Evolutionary conservation across 2,888 invertebrate species (phyloP).

Genomic region (Barypeithes pellucidus): DNA sequence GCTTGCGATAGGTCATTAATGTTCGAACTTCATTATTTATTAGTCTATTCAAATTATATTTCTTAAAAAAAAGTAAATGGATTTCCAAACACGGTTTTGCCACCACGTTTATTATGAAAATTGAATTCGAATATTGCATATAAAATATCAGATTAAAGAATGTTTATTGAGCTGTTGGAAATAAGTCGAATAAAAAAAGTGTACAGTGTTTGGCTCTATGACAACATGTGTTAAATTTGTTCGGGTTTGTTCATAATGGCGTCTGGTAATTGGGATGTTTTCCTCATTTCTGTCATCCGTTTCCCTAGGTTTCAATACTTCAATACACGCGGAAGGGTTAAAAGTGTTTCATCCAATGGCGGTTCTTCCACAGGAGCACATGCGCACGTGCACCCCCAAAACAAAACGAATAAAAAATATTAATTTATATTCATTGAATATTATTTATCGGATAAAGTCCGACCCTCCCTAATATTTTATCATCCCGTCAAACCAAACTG

Average conservation of each 20-base stretch:
- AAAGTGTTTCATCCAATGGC: conserved; percentile 48
- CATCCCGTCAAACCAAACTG: too few species aligned
- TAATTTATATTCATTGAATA: too few species aligned
- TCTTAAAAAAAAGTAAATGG: conserved; percentile 21
- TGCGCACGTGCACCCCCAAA: too few species aligned
- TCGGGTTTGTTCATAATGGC: too few species aligned
- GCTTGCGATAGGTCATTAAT: conserved; percentile 19
- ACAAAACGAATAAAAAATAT: too few species aligned
- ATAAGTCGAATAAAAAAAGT: too few species aligned
- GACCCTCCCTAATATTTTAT: too few species aligned
- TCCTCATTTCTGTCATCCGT: neutral
- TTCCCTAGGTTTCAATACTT: neutral
- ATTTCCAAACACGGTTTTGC: conserved; percentile 20
- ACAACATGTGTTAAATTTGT: too few species aligned
- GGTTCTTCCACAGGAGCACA: too few species aligned
- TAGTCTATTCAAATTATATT: conserved; percentile 22
- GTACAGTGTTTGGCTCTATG: too few species aligned
- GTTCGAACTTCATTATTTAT: conserved; percentile 44
- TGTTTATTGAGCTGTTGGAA: neutral
- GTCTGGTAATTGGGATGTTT: too few species aligned
- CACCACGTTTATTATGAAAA: conserved; percentile 5
- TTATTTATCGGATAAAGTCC: too few species aligned
- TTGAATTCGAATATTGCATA: conserved; percentile 1
- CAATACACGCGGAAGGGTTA: conserved; percentile 35
- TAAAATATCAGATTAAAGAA: conserved; percentile 19